Evolutionary conservation across 2,797 vertebrate species (phyloP), one percentile per base, ranked within the genome.

Genomic region (Pseudomugil tenellus): DNA sequence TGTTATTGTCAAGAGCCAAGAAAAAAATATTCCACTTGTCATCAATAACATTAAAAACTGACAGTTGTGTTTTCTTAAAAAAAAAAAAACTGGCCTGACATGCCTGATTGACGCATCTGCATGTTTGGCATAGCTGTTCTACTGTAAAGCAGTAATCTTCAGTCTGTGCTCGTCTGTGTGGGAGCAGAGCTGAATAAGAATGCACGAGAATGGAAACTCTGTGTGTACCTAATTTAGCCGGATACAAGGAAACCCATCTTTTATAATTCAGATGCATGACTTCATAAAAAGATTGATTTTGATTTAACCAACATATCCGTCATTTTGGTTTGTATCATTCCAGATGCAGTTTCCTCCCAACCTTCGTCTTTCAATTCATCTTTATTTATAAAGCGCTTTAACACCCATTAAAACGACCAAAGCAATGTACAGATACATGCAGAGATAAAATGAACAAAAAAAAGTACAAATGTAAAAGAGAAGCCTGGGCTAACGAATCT

Each of bases 191-290:
- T 34, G 37, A 63, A 64, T 21, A 41, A 53, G 26, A 58, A 67
- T n/a, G 29, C 31, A 63, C 11, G 55, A 62, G 64, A 83, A 80
- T 52, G 60, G 56, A 76, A 70, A 78, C 67, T 55, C 48, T 25
- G 57, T 57, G 55, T 41, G 32, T 29, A 5, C 26, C 26, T 39
- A 12, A 64, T 49, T 31, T 35, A 5, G 29, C 29, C 35, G 3
- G 62, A 55, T 5, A 21, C 0, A 11, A 46, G 31, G 43, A 34
- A 0, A 3, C 6, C 75, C 1, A n/a, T 69, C 49, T 31, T 60
- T 43, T 39, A 46, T 58, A 28, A 28, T 58, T 59, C 2, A 0
- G 43, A 48, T 21, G 19, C 11, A 48, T 21, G 16, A 39, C 37
- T 41, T 19, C 17, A 41, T 21, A 48, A 48, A 46, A 48, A 48